Percentiles rank a stretch among this genome's conserved stretches.
Evolutionary conservation across 2,113 vertebrate genomes (phyloP).

Genomic region (Callorhinus ursinus): DNA sequence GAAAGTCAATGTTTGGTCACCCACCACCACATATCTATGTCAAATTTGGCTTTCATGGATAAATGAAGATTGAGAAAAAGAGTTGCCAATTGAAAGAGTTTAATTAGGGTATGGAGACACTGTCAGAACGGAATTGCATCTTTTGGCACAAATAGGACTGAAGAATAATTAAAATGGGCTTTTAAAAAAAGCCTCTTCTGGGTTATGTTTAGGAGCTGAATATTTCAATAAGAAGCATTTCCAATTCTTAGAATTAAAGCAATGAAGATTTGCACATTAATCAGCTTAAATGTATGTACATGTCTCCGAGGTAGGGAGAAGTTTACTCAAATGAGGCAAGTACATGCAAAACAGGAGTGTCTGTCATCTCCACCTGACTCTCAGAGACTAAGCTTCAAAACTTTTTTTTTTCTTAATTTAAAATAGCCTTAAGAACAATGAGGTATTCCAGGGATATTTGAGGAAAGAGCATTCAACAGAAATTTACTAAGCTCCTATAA

Average conservation of each 20-base stretch:
- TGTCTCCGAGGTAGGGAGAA: not conserved
- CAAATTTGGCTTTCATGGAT: conserved; percentile 20
- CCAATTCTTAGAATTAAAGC: conserved; percentile 48
- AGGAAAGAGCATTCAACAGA: not conserved
- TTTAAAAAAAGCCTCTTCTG: not conserved
- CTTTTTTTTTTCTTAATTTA: not conserved
- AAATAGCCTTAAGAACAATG: not conserved
- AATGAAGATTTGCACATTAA: not conserved
- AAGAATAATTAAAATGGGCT: conserved; percentile 54
- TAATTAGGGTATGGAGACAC: conserved; percentile 20
- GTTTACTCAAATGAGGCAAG: not conserved
- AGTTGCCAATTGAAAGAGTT: conserved; percentile 24
- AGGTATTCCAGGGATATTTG: not conserved
- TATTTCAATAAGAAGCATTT: conserved; percentile 36
- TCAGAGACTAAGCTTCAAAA: not conserved
- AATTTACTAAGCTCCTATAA: not conserved
- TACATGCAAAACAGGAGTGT: not conserved
- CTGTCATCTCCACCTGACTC: not conserved
- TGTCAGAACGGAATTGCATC: conserved; percentile 28
- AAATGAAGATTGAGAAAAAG: conserved; percentile 52
- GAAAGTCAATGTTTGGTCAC: not conserved
- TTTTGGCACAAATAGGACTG: not conserved
- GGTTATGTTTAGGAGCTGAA: not conserved
- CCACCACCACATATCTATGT: not conserved
- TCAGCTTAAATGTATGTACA: not conserved